A percentile compares a stretch with the other conserved stretches of the same genome.
Evolutionary conservation across 2,888 invertebrate genomes (phyloP).

Genomic region (Lasioglossum villosulum): DNA sequence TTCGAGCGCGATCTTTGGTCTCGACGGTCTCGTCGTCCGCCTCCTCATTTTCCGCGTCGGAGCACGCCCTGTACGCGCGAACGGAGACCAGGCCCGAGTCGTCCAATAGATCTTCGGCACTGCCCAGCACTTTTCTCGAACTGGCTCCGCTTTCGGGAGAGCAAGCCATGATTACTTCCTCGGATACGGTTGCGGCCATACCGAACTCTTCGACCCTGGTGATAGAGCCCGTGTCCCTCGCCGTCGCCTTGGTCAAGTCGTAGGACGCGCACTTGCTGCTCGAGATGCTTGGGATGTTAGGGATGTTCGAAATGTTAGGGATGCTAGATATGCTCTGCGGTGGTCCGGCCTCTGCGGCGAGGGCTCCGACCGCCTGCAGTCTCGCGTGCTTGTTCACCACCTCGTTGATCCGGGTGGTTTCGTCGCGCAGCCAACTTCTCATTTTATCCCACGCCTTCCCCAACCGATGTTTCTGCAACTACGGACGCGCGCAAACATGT

Average conservation of each 20-base stretch:
- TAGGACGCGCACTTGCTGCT: conserved; percentile 73
- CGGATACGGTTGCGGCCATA: conserved; percentile 51
- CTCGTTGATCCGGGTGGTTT: conserved; percentile 77
- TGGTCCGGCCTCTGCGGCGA: conserved; percentile 48
- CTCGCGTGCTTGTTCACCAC: conserved; percentile 79
- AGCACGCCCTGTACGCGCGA: conserved; percentile 77
- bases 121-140: not conserved
- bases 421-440: conserved; percentile 80
- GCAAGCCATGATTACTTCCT: not conserved
- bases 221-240: conserved; percentile 70
- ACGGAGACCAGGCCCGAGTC: conserved; percentile 72
- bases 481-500: not conserved
- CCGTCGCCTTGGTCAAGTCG: conserved; percentile 77
- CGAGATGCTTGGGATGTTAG: not conserved
- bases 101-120: conserved; percentile 39
- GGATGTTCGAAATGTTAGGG: not conserved
- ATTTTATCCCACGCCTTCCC: conserved; percentile 81
- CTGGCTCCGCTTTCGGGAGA: not conserved
- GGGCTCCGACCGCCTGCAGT: conserved; percentile 78
- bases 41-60: conserved; percentile 60
- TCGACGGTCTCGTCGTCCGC: conserved; percentile 20
- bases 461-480: conserved; percentile 67
- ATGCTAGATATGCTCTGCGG: not conserved
- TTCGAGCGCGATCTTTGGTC: conserved; percentile 68
- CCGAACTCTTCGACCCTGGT: conserved; percentile 79